A percentile compares a stretch with the other conserved stretches of the same genome.
phyloP scores from a whole-genome alignment of 2,797 vertebrate genomes.

The Parauchenoglanis punctatus region DNA sequence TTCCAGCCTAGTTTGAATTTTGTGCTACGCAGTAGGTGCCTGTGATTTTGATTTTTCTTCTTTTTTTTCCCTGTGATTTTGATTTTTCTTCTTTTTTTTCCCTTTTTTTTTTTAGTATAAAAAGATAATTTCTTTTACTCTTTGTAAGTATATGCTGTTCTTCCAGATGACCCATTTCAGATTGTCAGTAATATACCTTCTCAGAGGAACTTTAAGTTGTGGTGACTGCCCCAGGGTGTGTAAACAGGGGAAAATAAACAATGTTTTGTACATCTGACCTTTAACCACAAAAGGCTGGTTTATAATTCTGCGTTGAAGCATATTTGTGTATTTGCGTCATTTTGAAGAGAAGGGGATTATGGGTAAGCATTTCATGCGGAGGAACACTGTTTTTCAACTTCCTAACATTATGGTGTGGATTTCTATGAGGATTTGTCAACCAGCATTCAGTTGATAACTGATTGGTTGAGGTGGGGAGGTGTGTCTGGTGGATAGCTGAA shows the following conservation, averaged over 20 bases:
- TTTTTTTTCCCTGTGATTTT: neutral
- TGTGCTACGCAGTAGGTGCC: neutral
- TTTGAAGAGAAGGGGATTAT: neutral
- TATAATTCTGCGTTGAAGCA: neutral
- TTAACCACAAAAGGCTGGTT: neutral
- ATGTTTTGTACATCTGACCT: neutral
- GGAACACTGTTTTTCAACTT: neutral
- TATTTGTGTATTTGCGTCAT: neutral
- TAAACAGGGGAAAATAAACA: neutral
- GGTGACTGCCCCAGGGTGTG: neutral
- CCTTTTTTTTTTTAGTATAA: neutral
- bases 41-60: neutral
- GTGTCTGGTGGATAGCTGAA: neutral
- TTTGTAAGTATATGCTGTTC: neutral
- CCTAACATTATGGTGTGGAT: neutral
- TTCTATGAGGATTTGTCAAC: neutral
- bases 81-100: no score
- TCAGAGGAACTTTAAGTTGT: neutral
- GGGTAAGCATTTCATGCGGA: no score
- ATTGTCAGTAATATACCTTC: neutral
- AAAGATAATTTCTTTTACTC: neutral
- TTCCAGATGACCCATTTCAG: neutral
- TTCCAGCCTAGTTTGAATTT: neutral
- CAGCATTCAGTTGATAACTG: neutral
- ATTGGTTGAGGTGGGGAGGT: neutral